These are phyloP conservation scores for Galeopsomyia nigrocyanea DNA, from an alignment of 2,888 invertebrate genomes.

Conservation along the genomic window DNA sequence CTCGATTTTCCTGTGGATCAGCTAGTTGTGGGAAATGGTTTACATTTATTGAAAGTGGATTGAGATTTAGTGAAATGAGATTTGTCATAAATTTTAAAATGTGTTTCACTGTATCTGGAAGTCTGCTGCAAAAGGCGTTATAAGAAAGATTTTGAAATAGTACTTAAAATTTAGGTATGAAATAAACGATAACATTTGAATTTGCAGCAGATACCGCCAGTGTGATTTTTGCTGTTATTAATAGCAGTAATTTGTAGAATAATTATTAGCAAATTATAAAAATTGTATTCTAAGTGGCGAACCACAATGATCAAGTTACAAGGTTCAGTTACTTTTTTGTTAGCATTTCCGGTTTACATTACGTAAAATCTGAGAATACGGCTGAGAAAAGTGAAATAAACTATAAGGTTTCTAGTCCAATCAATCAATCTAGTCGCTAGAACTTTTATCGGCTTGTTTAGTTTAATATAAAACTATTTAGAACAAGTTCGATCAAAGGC, in stretches of 20 bases:
- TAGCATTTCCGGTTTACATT: conserved; percentile 35
- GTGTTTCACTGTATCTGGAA: conserved; percentile 46
- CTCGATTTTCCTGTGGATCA: conserved; percentile 88
- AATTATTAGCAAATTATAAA: conserved; percentile 30
- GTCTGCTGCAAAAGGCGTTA: conserved; percentile 57
- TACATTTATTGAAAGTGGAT: conserved; percentile 67
- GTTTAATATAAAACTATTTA: conserved; percentile 33
- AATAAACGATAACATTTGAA: conserved; percentile 2
- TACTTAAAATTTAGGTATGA: conserved; percentile 12
- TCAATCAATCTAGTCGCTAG: conserved; percentile 63
- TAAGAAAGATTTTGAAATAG: conserved; percentile 3
- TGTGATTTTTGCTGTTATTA: conserved; percentile 38
- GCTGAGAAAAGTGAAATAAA: conserved; percentile 39
- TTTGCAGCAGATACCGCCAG: conserved; percentile 25
- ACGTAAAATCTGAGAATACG: conserved; percentile 38
- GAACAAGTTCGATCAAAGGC: conserved; percentile 29
- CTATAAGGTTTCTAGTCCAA: conserved; percentile 63
- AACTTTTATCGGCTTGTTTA: conserved; percentile 52
- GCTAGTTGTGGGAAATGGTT: conserved; percentile 78
- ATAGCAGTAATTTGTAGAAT: conserved; percentile 34
- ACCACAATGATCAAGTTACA: conserved; percentile 25
- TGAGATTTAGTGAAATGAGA: conserved; percentile 52
- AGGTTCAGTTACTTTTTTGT: conserved; percentile 34
- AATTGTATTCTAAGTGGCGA: conserved; percentile 34
- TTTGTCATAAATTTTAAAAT: conserved; percentile 52